A percentile compares a stretch with the other conserved stretches of the same genome.
Evolutionary conservation across 2,888 invertebrate species (phyloP).

Genomic region (Heliconius ethilla): DNA sequence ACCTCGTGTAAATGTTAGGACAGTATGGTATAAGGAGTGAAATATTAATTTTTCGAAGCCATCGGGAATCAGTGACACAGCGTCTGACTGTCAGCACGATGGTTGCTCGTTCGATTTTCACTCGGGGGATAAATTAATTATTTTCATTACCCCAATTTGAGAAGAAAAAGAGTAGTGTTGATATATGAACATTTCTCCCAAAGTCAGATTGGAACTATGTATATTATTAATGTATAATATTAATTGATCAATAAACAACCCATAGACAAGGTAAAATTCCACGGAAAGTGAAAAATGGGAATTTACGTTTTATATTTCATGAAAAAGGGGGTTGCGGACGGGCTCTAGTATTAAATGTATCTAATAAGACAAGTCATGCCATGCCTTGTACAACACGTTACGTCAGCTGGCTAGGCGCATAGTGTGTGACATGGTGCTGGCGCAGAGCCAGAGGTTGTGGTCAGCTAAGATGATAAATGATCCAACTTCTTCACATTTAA

Average conservation of each 20-base stretch:
- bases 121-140: background rate
- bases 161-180: background rate
- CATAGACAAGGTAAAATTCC: no score
- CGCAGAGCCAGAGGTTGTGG: constrained; percentile 20
- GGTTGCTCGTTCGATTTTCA: background rate
- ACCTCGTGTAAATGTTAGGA: constrained; percentile 9
- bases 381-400: constrained; percentile 20
- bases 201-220: no score
- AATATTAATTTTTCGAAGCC: background rate
- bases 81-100: background rate
- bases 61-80: no score
- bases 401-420: constrained; percentile 4
- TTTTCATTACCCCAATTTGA: background rate
- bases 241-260: no score
- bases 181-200: background rate
- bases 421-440: constrained; percentile 24
- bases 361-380: background rate
- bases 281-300: no score
- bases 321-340: background rate
- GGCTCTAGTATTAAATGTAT: no score
- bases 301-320: background rate
- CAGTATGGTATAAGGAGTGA: constrained; percentile 1
- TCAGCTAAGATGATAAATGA: constrained; percentile 15
- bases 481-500: background rate
- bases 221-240: no score